Percentiles rank a stretch among this genome's conserved stretches.
phyloP scores from a whole-genome alignment of 2,797 vertebrate species.

The Bovichtus variegatus region DNA sequence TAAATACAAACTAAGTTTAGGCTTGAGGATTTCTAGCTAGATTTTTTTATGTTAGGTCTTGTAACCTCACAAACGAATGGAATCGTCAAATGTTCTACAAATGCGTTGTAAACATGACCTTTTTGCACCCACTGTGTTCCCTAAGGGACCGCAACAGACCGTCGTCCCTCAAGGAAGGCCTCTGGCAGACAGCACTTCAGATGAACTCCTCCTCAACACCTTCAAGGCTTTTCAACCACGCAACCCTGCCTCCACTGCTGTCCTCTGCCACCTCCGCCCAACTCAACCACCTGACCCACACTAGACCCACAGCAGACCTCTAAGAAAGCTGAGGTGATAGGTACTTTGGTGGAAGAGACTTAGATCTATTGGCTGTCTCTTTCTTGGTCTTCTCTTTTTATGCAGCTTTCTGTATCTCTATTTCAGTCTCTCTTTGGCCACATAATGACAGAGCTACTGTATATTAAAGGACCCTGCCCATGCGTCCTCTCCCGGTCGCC shows the following conservation, averaged over 20 bases:
- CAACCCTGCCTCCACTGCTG: neutral
- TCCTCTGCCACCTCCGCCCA: neutral
- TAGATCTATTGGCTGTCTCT: constrained; percentile 1
- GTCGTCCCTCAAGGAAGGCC: neutral
- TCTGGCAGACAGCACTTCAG: neutral
- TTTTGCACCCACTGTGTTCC: constrained; percentile 1
- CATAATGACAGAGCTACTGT: constrained; percentile 84
- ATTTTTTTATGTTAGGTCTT: constrained; percentile 1
- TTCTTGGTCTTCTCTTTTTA: constrained; percentile 27
- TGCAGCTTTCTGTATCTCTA: constrained; percentile 52
- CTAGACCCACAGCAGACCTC: constrained; percentile 2
- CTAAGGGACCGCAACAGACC: neutral
- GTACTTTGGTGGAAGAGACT: neutral
- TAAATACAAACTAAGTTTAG: neutral
- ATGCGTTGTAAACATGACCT: neutral
- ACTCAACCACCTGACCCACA: constrained; percentile 4
- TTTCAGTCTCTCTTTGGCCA: constrained; percentile 73
- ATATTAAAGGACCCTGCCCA: constrained; percentile 73
- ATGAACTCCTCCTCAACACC: constrained; percentile 10
- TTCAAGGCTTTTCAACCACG: constrained; percentile 2
- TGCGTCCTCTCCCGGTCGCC: constrained; percentile 67
- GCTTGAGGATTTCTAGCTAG: neutral
- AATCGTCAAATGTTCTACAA: neutral
- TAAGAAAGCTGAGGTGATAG: constrained; percentile 15
- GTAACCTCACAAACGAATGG: neutral